These are phyloP conservation scores for Tenodera sinensis DNA, from an alignment of 2,888 invertebrate species.

Conservation along the genomic window DNA sequence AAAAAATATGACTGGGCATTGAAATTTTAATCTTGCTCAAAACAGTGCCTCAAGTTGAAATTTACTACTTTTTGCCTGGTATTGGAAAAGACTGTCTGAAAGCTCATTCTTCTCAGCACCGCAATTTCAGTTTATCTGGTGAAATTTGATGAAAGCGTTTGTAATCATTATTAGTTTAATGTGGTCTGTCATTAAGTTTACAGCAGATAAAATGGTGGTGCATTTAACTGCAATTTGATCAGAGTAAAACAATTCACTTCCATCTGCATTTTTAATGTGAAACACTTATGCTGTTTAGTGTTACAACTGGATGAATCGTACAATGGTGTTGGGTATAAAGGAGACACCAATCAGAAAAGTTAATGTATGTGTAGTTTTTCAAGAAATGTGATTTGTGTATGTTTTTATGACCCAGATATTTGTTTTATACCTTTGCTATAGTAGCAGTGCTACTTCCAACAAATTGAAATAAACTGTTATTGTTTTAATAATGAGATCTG, in stretches of 20 bases:
- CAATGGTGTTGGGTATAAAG: neutral
- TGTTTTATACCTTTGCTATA: conserved; percentile 7
- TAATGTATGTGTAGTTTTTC: neutral
- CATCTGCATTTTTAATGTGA: neutral
- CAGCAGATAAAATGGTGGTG: neutral
- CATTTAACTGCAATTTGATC: too few relatives aligned
- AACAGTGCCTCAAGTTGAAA: neutral
- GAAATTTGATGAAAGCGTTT: neutral
- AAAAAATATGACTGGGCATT: neutral
- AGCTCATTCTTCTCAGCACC: neutral
- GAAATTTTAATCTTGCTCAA: neutral
- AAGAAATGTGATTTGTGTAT: neutral
- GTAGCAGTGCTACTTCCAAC: conserved; percentile 5
- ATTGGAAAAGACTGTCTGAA: neutral
- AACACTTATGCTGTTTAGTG: neutral
- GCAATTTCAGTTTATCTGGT: neutral
- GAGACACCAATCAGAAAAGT: neutral
- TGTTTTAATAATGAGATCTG: neutral
- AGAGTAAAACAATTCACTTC: neutral
- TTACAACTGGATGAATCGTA: neutral
- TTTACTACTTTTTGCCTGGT: neutral
- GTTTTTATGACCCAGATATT: conserved; percentile 2
- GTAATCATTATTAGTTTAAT: neutral
- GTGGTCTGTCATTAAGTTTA: neutral
- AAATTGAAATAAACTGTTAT: conserved; percentile 1